phyloP scores from a whole-genome alignment of 2,888 invertebrate species.

The Caenorhabditis sp. region DNA sequence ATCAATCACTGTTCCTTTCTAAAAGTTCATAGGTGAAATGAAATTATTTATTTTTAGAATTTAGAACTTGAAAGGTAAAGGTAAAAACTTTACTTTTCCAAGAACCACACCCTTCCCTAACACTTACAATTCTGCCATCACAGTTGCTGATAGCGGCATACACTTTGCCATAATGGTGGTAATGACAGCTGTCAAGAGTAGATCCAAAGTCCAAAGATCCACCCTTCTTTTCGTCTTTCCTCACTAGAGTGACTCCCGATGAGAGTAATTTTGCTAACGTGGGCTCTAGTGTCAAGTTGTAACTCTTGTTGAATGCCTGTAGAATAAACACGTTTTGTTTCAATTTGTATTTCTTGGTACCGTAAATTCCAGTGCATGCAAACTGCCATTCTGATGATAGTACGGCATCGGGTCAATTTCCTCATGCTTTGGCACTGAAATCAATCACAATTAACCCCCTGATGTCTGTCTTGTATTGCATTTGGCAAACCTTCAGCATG shows the following conservation, averaged over 20 bases:
- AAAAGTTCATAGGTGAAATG: too few relatives aligned
- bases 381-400: conserved; percentile 63
- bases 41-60: too few relatives aligned
- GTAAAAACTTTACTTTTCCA: conserved; percentile 9
- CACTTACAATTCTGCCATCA: conserved; percentile 79
- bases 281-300: conserved; percentile 72
- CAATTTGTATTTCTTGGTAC: conserved; percentile 13
- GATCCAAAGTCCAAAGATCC: conserved; percentile 65
- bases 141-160: conserved; percentile 81
- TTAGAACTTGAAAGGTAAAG: too few relatives aligned
- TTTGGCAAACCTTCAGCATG: conserved; percentile 65
- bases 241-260: conserved; percentile 70
- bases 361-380: conserved; percentile 61
- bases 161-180: conserved; percentile 77
- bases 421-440: conserved; percentile 71
- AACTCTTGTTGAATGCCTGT: conserved; percentile 52
- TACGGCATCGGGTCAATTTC: conserved; percentile 69
- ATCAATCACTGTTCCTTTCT: conserved; percentile 82
- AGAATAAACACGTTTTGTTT: neutral
- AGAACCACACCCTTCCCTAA: conserved; percentile 25
- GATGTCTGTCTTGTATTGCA: neutral
- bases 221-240: conserved; percentile 73
- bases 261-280: conserved; percentile 73
- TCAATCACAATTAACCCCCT: neutral
- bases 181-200: conserved; percentile 77